These are phyloP conservation scores for Lampropteryx suffumata DNA, from an alignment of 2,888 invertebrate species.

Conservation along the genomic window DNA sequence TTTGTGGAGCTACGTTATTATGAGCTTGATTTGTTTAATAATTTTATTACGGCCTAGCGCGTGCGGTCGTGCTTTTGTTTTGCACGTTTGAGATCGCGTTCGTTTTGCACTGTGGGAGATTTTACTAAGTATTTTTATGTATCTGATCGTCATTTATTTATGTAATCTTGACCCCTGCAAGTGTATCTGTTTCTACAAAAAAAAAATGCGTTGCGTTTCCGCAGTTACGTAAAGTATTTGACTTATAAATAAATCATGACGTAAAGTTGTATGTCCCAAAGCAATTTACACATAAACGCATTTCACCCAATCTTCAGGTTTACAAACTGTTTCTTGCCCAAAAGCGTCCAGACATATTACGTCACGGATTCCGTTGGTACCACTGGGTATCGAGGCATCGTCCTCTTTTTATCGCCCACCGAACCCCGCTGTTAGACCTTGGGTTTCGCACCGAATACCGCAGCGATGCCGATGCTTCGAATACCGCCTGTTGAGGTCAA, in stretches of 20 bases:
- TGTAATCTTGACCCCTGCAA: no score
- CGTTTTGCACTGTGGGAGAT: constrained; percentile 38
- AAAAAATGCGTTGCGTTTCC: no score
- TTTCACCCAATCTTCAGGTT: constrained; percentile 47
- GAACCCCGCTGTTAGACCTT: constrained; percentile 70
- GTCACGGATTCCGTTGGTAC: constrained; percentile 52
- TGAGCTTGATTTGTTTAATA: constrained; percentile 82
- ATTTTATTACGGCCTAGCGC: constrained; percentile 77
- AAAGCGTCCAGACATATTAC: constrained; percentile 62
- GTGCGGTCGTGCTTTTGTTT: constrained; percentile 60
- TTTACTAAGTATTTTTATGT: constrained; percentile 1
- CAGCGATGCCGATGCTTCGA: constrained; percentile 44
- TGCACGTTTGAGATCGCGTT: constrained; percentile 46
- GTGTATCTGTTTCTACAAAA: no score
- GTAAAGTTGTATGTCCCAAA: no score
- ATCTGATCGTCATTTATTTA: no score
- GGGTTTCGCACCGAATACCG: constrained; percentile 56
- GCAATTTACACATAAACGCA: constrained; percentile 32
- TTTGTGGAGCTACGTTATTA: constrained; percentile 78
- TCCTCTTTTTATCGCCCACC: constrained; percentile 55
- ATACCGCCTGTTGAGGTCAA: constrained; percentile 39
- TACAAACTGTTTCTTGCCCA: constrained; percentile 45
- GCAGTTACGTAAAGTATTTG: no score
- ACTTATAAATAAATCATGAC: no score
- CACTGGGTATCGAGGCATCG: constrained; percentile 29